These are phyloP conservation scores for Melanotaenia parkinsoni DNA, from an alignment of 2,797 vertebrate genomes.

Conservation along the genomic window DNA sequence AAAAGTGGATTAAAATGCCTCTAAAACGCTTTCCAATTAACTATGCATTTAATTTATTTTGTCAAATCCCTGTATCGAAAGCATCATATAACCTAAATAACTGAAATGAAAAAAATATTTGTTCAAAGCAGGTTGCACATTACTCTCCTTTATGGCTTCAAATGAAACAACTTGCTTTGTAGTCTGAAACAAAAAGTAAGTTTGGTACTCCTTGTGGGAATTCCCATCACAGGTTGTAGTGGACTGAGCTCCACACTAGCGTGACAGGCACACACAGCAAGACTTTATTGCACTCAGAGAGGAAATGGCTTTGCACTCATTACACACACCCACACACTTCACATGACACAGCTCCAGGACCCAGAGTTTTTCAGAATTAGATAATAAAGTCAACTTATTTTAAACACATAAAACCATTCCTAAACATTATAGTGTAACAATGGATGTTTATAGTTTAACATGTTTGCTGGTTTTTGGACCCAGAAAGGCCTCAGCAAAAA, in stretches of 20 bases:
- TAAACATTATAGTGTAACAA: background rate
- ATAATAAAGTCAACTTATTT: conserved; percentile 30
- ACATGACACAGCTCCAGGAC: conserved; percentile 51
- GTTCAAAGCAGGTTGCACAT: background rate
- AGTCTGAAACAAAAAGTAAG: background rate
- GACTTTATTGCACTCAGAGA: conserved; percentile 7
- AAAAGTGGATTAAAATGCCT: too few species aligned
- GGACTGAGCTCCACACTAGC: conserved; percentile 3
- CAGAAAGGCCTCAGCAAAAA: background rate
- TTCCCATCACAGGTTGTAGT: conserved; percentile 14
- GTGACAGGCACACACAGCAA: conserved; percentile 25
- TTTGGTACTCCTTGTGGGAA: background rate
- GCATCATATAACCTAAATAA: background rate
- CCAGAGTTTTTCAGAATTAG: conserved; percentile 31
- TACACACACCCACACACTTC: conserved; percentile 27
- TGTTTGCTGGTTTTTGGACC: background rate
- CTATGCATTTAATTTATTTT: background rate
- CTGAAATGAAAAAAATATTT: background rate
- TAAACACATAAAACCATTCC: conserved; percentile 31
- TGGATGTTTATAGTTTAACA: conserved; percentile 3
- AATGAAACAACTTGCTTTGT: background rate
- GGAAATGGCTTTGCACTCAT: conserved; percentile 26
- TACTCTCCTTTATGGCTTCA: background rate
- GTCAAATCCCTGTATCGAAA: background rate
- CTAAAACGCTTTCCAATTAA: background rate